Base-by-base conservation (phyloP, 1,140 invertebrate genomes). In the Scaptomyza graminum region DNA sequence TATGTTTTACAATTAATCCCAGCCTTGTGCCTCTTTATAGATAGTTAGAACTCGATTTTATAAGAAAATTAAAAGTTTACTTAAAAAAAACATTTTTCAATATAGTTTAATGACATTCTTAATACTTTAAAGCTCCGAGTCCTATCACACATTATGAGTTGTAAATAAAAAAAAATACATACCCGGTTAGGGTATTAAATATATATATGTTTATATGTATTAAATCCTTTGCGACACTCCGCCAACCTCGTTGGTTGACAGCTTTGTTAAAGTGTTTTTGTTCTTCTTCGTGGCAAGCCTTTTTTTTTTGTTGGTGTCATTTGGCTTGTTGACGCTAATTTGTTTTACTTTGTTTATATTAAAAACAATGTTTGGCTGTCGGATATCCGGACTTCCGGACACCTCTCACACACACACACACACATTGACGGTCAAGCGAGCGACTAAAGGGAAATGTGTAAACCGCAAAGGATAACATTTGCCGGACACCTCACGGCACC, bases 281-380 rank as follows among this genome's bases (percentile, higher is more conserved):
- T 22, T 39, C 11, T n/a, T 15, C 34, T 52, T 28, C 39, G 22
- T 43, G 2, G 6, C 55, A 46, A 13, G 55, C 13, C 25, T 15
- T 39, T 31, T 57, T 46, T 56, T 56, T 41, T 15, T 31, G 0
- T 31, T 28, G 28, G 2, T 31, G 15, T 50, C 67, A 56, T 61
- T 76, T 75, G 66, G 50, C 67, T 59, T 67, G 61, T 66, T 71
- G 50, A 25, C 61, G 83, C 79, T 88, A 88, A 88, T 88, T 88
- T 88, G 84, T 88, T 88, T 89, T 84, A 88, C 83, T 88, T 89
- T 88, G 83, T 89, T 88, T 88, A 88, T 88, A 88, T 79, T 88
- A 89, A 83, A 88, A 88, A 89, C 84, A 88, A 70, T 87, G 82
- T 79, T 88, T 54, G 79, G 37, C 71, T 57, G 39, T 51, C 69